A percentile compares a stretch with the other conserved stretches of the same genome.
These are phyloP conservation scores for Thereva nobilitata DNA, from an alignment of 2,888 invertebrate species.

Conservation along the genomic window DNA sequence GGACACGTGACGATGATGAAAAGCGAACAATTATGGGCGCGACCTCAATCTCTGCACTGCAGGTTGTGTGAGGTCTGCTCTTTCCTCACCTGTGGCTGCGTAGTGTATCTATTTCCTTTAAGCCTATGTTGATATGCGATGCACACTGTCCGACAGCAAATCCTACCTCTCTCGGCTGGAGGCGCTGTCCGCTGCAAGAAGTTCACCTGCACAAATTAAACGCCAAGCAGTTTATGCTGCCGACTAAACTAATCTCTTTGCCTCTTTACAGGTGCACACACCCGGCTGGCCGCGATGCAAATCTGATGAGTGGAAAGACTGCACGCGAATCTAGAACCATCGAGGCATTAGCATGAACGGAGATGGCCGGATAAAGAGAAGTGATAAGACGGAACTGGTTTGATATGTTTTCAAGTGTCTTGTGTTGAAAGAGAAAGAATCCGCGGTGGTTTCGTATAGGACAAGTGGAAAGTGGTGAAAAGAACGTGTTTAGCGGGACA, in stretches of 20 bases:
- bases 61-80: no score
- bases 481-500: slow-evolving; percentile 8
- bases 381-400: slow-evolving; percentile 28
- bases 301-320: neutral
- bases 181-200: no score
- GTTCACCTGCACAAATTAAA: no score
- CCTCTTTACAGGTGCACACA: slow-evolving; percentile 8
- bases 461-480: slow-evolving; percentile 38
- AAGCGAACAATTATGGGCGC: neutral
- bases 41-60: slow-evolving; percentile 14
- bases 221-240: no score
- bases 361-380: neutral
- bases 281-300: neutral
- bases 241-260: no score
- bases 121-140: no score
- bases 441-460: slow-evolving; percentile 8
- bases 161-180: no score
- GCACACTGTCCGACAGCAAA: no score
- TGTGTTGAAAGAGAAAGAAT: slow-evolving; percentile 13
- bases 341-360: neutral
- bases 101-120: no score
- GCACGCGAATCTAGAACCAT: neutral
- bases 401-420: neutral
- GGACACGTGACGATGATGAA: neutral
- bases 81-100: no score